These are phyloP conservation scores for Pristionchus fissidentatus DNA, from an alignment of 2,888 invertebrate species.

Conservation along the genomic window DNA sequence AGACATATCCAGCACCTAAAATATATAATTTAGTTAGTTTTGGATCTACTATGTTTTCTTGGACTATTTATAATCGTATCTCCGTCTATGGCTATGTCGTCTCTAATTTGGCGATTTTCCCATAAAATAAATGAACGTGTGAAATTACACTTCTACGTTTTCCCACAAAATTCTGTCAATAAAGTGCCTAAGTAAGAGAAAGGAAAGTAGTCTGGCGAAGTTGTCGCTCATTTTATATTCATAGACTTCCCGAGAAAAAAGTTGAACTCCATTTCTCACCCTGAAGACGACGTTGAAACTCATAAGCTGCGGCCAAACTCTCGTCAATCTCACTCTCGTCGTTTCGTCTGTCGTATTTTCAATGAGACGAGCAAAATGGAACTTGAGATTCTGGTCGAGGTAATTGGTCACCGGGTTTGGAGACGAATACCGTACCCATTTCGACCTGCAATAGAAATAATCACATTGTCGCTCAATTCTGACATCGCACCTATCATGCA, in stretches of 20 bases:
- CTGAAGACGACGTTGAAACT: slow-evolving; percentile 69
- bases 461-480: not conserved
- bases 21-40: not conserved
- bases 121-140: no score
- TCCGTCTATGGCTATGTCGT: no score
- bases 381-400: slow-evolving; percentile 57
- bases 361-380: slow-evolving; percentile 38
- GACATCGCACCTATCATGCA: not conserved
- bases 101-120: no score
- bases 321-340: slow-evolving; percentile 60
- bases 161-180: no score
- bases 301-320: slow-evolving; percentile 69
- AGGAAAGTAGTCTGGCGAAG: not conserved
- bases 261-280: slow-evolving; percentile 54
- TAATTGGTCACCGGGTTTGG: slow-evolving; percentile 65
- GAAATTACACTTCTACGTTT: no score
- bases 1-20: slow-evolving; percentile 83
- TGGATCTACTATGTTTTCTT: no score
- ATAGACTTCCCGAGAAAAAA: not conserved
- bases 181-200: not conserved
- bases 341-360: slow-evolving; percentile 68
- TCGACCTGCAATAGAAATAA: slow-evolving; percentile 49
- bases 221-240: not conserved
- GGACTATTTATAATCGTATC: no score
- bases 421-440: slow-evolving; percentile 68